Percentiles rank a stretch among this genome's conserved stretches.
phyloP scores from a whole-genome alignment of 2,888 invertebrate species.

The Rhimphoctona megacephalus region DNA sequence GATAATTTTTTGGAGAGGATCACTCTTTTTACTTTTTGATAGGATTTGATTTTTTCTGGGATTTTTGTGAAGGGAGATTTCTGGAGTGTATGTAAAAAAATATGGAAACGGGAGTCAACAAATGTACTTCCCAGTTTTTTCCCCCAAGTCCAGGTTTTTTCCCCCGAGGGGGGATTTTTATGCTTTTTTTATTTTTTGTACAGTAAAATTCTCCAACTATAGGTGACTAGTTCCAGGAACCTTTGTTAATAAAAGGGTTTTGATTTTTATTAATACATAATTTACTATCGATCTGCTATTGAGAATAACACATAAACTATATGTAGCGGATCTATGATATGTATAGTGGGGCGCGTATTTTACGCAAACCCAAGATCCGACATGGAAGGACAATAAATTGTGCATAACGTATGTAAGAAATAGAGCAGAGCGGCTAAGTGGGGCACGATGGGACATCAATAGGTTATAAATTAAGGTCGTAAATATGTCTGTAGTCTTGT shows the following conservation, averaged over 20 bases:
- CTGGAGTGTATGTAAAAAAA: too few species aligned
- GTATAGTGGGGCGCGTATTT: neutral
- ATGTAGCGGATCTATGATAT: neutral
- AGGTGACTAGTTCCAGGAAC: neutral
- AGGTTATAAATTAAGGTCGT: conserved; percentile 81
- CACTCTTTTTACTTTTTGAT: too few species aligned
- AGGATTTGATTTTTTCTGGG: too few species aligned
- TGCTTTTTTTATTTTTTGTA: too few species aligned
- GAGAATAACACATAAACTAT: neutral
- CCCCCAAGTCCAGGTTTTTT: too few species aligned
- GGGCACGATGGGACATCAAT: conserved; percentile 69
- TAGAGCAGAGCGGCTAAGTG: conserved; percentile 60
- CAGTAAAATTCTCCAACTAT: neutral
- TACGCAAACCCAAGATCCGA: conserved; percentile 2
- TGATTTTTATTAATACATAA: neutral
- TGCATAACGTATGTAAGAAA: conserved; percentile 44
- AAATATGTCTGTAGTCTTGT: conserved; percentile 84
- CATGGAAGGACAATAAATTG: conserved; percentile 55
- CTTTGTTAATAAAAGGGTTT: neutral
- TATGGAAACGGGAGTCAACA: too few species aligned
- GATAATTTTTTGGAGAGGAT: too few species aligned
- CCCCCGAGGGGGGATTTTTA: too few species aligned
- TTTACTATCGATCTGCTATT: conserved; percentile 2
- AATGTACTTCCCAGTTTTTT: too few species aligned
- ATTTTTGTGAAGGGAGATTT: too few species aligned